Conservation (phyloP, 2,113 vertebrate species). For the Hippocampus guttulatus region DNA sequence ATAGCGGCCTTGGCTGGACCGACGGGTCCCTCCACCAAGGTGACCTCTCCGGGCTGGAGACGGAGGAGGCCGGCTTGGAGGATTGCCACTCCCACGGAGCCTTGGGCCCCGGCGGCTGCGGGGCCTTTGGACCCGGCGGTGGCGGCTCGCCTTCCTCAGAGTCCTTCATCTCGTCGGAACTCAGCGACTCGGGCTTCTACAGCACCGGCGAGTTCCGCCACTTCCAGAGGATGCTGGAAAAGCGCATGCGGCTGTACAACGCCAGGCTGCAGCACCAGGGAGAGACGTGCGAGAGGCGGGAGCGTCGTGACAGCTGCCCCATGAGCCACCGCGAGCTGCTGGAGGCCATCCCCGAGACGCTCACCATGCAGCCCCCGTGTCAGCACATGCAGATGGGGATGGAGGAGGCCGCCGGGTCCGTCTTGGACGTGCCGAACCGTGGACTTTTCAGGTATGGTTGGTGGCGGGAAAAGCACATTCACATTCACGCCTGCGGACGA, state of each 20-base stretch:
- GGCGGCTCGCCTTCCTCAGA: conserved; percentile 61
- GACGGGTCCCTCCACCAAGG: conserved; percentile 73
- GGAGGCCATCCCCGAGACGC: conserved; percentile 74
- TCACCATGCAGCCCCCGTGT: conserved; percentile 64
- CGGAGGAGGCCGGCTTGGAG: conserved; percentile 71
- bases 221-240: conserved; percentile 75
- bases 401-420: conserved; percentile 23
- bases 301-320: conserved; percentile 70
- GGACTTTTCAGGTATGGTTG: conserved; percentile 62
- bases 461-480: neutral
- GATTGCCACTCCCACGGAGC: conserved; percentile 56
- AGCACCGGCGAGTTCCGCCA: conserved; percentile 71
- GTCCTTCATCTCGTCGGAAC: conserved; percentile 70
- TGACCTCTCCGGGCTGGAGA: conserved; percentile 71
- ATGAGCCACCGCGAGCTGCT: conserved; percentile 73
- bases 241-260: conserved; percentile 70
- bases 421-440: conserved; percentile 38
- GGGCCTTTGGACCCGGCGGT: conserved; percentile 36
- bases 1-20: conserved; percentile 73
- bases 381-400: conserved; percentile 42
- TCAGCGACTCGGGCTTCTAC: conserved; percentile 74
- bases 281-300: conserved; percentile 62
- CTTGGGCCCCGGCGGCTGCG: conserved; percentile 50
- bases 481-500: too few relatives aligned
- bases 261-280: conserved; percentile 65